Base-by-base conservation (phyloP, 2,797 vertebrate species). In the Chrysocyon brachyurus region DNA sequence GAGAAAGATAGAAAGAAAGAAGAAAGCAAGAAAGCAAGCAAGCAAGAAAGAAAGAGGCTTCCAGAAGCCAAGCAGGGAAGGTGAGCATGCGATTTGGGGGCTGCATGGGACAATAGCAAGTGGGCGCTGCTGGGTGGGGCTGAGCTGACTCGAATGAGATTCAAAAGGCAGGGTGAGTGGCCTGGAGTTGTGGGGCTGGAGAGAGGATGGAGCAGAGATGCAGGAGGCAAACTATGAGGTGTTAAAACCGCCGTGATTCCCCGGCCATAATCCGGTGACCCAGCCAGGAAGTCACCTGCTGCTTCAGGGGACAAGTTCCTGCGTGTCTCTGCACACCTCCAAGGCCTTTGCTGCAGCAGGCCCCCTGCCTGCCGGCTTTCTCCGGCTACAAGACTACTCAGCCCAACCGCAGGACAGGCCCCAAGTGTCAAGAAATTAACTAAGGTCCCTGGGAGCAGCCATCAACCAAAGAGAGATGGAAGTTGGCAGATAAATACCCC, bases 81-180 rank as follows among this genome's bases (percentile, higher is more conserved):
- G 81, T 52, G 68, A 91, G 68, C 46, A 49, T 40, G n/a, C 79
- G 89, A 36, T 16, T 79, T 73, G 78, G 78, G 12, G 14, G 36
- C 1, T 1, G 26, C 61, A 2, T 56, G 7, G 95, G 26, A 90
- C 4, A 61, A 85, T 21, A 75, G 54, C 31, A 49, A 82, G 52
- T 82, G 15, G 26, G 10, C 15, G 0, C 64, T 84, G 17, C 22
- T 26, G 2, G 14, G 85, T 90, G 52, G 31, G 68, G 56, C 36
- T 90, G 73, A 81, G 22, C 40, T 86, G 52, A 90, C 17, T 87
- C 33, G 49, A 85, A 83, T 73, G 78, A 87, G 19, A 92, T 83
- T 56, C 79, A 40, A 8, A 56, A 94, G 56, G 15, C 64, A 85
- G 91, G 79, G 16, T 21, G 12, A 95, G 22, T 10, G 12, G 52